Evolutionary conservation across 2,113 vertebrate species (phyloP).

Genomic region (Paratilapia polleni): DNA sequence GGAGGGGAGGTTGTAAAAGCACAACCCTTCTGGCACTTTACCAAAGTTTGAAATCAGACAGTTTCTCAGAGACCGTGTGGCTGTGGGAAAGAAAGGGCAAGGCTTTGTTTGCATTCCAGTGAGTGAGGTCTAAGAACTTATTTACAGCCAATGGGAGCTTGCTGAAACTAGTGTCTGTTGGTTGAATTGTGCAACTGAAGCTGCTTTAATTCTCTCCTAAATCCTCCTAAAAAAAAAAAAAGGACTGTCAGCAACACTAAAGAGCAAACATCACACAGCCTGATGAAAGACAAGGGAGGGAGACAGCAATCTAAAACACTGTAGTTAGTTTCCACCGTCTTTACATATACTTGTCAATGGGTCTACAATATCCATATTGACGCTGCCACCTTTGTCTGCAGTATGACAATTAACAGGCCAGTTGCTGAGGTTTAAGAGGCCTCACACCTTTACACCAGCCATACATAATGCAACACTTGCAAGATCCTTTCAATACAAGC

Average conservation of each 20-base stretch:
- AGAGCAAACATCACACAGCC: background rate
- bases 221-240: background rate
- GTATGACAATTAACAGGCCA: background rate
- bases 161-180: background rate
- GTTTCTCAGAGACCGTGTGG: slow-evolving; percentile 28
- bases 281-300: rapidly evolving
- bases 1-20: background rate
- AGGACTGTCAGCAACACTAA: background rate
- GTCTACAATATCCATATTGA: background rate
- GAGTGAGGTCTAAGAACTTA: background rate
- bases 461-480: slow-evolving; percentile 30
- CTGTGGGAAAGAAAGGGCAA: background rate
- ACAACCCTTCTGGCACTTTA: slow-evolving; percentile 11
- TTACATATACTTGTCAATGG: background rate
- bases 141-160: slow-evolving; percentile 1
- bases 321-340: background rate
- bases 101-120: slow-evolving; percentile 39
- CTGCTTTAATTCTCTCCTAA: background rate
- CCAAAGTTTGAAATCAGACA: slow-evolving; percentile 66
- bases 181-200: slow-evolving; percentile 1
- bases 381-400: background rate
- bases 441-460: slow-evolving; percentile 3
- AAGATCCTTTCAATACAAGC: background rate
- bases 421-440: background rate
- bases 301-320: too few relatives aligned